These are phyloP conservation scores for Bufotes viridis DNA, from an alignment of 2,797 vertebrate species.

Conservation along the genomic window DNA sequence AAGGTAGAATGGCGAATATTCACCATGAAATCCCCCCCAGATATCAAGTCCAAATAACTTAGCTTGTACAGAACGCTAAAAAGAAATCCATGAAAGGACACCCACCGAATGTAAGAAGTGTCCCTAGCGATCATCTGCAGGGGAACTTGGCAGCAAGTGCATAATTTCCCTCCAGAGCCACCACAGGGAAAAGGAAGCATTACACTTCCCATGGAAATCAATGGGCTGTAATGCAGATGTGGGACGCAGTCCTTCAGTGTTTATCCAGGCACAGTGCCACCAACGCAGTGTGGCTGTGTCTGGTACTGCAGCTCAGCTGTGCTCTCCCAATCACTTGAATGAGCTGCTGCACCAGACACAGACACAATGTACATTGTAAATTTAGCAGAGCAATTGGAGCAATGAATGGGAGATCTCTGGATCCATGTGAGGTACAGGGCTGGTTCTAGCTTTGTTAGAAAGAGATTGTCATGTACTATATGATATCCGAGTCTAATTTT, in stretches of 20 bases:
- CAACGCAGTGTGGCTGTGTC: no score
- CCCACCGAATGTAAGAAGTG: not conserved
- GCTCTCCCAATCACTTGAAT: no score
- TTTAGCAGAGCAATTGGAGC: no score
- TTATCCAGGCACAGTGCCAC: not conserved
- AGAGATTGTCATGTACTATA: no score
- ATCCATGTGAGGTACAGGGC: no score
- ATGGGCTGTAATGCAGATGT: not conserved
- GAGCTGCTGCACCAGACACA: no score
- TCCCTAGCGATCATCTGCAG: not conserved
- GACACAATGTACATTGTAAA: no score
- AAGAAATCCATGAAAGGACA: not conserved
- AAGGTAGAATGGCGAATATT: conserved; percentile 64
- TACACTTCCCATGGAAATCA: not conserved
- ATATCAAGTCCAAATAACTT: conserved; percentile 53
- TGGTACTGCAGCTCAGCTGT: no score
- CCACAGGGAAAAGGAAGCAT: not conserved
- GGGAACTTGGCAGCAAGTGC: not conserved
- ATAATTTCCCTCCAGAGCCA: no score
- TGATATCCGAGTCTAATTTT: no score
- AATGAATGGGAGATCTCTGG: no score
- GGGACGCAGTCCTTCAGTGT: not conserved
- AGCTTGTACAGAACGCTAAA: not conserved
- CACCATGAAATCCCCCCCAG: conserved; percentile 60
- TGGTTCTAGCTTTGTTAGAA: no score